phyloP scores from a whole-genome alignment of 30 jellyfish, hydroid and myxozoan genomes.

The Clytia hemisphaerica region DNA sequence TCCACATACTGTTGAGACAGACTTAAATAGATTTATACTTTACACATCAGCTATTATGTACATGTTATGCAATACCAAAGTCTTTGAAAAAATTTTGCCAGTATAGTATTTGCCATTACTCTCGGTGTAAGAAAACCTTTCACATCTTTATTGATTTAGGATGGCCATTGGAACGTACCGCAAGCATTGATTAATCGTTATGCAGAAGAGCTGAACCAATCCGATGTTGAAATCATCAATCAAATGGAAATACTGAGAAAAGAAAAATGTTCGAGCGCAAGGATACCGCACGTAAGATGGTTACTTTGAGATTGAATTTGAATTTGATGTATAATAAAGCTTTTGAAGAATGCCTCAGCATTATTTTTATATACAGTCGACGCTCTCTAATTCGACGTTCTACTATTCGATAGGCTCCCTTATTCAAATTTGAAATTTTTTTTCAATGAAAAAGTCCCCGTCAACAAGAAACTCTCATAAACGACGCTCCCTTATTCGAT shows the following conservation, averaged over 20 bases:
- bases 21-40: no score
- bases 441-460: no score
- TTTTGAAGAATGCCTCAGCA: not conserved
- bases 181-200: constrained; percentile 43
- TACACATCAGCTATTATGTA: no score
- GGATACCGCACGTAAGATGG: constrained; percentile 8
- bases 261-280: not conserved
- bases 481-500: no score
- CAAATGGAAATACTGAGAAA: constrained; percentile 50
- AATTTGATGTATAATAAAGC: no score
- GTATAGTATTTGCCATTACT: no score
- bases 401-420: no score
- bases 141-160: constrained; percentile 24
- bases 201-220: constrained; percentile 47
- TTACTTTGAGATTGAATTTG: not conserved
- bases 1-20: no score
- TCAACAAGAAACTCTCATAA: no score
- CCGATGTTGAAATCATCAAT: constrained; percentile 29
- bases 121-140: not conserved
- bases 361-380: not conserved
- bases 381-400: not conserved
- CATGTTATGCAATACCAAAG: no score
- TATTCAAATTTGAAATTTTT: no score
- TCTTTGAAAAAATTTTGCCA: no score
- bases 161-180: constrained; percentile 86